Evolutionary conservation across 2,888 invertebrate species (phyloP).

Genomic region (Drosophila aldrichi): DNA sequence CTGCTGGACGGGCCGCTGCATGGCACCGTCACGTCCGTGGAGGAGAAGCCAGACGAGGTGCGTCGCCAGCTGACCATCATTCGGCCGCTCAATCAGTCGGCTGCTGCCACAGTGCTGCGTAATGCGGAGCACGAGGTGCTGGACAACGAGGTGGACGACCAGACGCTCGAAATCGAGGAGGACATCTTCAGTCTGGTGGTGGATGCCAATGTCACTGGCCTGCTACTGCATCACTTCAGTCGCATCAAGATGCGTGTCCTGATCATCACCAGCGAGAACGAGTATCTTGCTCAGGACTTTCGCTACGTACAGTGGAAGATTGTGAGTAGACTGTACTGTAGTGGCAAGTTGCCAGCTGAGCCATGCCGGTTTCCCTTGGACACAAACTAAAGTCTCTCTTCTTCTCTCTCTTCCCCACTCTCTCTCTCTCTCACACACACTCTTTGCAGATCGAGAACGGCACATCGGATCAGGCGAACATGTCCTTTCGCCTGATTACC

Average conservation of each 20-base stretch:
- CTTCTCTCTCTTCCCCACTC: background rate
- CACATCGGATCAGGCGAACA: slow-evolving; percentile 79
- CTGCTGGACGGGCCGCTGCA: slow-evolving; percentile 62
- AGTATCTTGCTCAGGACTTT: slow-evolving; percentile 83
- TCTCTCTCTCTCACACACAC: too few relatives aligned
- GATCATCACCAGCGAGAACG: slow-evolving; percentile 83
- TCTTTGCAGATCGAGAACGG: slow-evolving; percentile 81
- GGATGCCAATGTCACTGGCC: slow-evolving; percentile 84
- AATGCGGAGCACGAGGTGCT: slow-evolving; percentile 78
- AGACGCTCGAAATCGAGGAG: slow-evolving; percentile 74
- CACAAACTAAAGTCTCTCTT: slow-evolving; percentile 26
- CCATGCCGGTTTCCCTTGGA: background rate
- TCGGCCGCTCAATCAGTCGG: slow-evolving; percentile 67
- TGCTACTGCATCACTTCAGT: slow-evolving; percentile 81
- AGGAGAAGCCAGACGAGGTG: slow-evolving; percentile 75
- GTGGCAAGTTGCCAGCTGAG: slow-evolving; percentile 29
- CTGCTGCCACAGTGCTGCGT: slow-evolving; percentile 68
- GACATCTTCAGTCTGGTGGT: slow-evolving; percentile 82
- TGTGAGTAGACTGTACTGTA: slow-evolving; percentile 81
- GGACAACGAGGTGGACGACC: slow-evolving; percentile 75
- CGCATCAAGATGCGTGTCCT: slow-evolving; percentile 83
- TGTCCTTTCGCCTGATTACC: slow-evolving; percentile 79
- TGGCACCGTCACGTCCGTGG: slow-evolving; percentile 76
- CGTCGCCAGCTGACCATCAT: slow-evolving; percentile 72
- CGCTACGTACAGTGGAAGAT: slow-evolving; percentile 85